Percentiles rank a stretch among this genome's conserved stretches.
These are phyloP conservation scores for Eulemur rubriventer DNA, from an alignment of 2,797 vertebrate species.

Conservation along the genomic window DNA sequence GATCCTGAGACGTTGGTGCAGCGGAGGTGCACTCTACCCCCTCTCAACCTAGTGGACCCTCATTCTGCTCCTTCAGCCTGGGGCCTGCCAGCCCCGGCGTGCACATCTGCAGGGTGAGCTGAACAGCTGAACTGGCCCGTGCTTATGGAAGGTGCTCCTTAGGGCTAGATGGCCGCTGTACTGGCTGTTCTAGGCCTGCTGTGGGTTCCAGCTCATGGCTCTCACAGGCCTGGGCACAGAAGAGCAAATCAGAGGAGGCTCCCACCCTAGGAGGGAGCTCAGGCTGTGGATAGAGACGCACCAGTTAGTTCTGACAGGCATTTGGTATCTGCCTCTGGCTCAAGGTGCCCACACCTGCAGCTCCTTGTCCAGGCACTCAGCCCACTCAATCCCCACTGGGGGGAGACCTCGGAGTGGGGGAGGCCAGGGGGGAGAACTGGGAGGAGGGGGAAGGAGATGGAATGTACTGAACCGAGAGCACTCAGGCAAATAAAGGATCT, in stretches of 20 bases:
- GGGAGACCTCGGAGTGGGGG: too few species aligned
- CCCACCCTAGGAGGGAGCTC: background rate
- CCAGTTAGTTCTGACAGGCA: background rate
- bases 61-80: background rate
- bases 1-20: background rate
- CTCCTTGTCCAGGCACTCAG: background rate
- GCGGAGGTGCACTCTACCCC: background rate
- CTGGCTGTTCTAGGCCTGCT: background rate
- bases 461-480: conserved; percentile 24
- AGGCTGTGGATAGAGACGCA: background rate
- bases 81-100: accelerated
- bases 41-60: background rate
- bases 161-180: background rate
- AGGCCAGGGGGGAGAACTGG: background rate
- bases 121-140: background rate
- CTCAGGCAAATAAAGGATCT: conserved; percentile 54
- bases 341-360: background rate
- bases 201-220: background rate
- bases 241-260: background rate
- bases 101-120: background rate
- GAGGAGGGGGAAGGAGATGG: background rate
- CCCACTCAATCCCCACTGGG: background rate
- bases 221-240: background rate
- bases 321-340: background rate
- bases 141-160: background rate